Evolutionary conservation across 1,140 invertebrate genomes (phyloP), one percentile per base, ranked within the genome.

Genomic region (Plectrocnemia conspersa): DNA sequence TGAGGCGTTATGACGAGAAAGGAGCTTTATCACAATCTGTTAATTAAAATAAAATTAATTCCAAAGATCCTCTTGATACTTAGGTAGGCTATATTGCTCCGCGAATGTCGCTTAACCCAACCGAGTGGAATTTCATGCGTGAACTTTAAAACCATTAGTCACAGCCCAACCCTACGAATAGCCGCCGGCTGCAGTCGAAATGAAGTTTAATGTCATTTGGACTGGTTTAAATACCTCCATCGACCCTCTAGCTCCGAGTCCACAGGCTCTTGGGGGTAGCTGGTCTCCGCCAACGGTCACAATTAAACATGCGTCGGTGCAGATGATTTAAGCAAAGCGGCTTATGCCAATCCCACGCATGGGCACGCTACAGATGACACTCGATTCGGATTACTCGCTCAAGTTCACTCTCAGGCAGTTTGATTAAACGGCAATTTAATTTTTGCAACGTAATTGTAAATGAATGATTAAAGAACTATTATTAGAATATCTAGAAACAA

Each of bases 161-260:
- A 23, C 36, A 32, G 24, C 35, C 19, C 49, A 3, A 21, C 33
- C 47, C 19, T 35, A 13, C n/a, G 15, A 3, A 13, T 15, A 1
- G 49, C 36, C 49, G 10, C 18, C 49, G 16, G 33, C 36, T 35
- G 10, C 18, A 16, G 11, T 3, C 49, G 49, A 21, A 41, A 41
- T 52, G 49, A 52, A 25, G 49, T 35, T 52, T 52, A 52, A 52
- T 41, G 49, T 52, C 49, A 52, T 52, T 52, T 52, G 27, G 22
- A 24, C 33, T 19, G 49, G 33, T 52, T 52, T 52, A 35, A 25
- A 25, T 19, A 25, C 27, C 15, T 16, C 47, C 47, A 16, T 5
- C n/a, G 19, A n/a, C 13, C 47, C 47, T 18, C 25, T 16, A n/a
- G 15, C 40, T 15, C 36, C 6, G 19, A 32, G 19, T 2, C 44